These are phyloP conservation scores for Pocota personata DNA, from an alignment of 2,888 invertebrate species.

Conservation along the genomic window DNA sequence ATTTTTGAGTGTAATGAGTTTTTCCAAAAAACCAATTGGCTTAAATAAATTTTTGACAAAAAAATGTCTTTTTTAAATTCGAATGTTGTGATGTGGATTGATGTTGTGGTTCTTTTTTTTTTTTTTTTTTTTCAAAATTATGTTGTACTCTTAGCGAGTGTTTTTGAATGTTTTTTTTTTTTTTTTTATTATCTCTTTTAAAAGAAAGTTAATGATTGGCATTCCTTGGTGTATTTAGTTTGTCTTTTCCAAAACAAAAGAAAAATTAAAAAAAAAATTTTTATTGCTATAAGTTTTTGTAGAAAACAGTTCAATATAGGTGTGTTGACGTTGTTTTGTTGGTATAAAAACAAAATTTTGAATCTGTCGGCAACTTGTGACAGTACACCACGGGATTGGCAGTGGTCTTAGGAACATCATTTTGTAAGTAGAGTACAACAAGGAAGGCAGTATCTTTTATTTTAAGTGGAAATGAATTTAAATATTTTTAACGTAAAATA, in stretches of 20 bases:
- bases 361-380: too few relatives aligned
- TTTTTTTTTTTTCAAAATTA: slow-evolving; percentile 5
- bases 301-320: neutral
- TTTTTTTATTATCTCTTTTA: neutral
- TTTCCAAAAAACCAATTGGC: slow-evolving; percentile 6
- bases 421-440: too few relatives aligned
- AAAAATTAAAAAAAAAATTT: neutral
- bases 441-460: too few relatives aligned
- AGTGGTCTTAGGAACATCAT: too few relatives aligned
- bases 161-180: slow-evolving; percentile 5
- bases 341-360: too few relatives aligned
- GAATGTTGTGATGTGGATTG: slow-evolving; percentile 48
- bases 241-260: neutral
- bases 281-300: neutral
- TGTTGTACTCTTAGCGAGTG: neutral
- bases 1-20: slow-evolving; percentile 38
- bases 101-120: slow-evolving; percentile 38
- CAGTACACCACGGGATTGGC: too few relatives aligned
- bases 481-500: too few relatives aligned
- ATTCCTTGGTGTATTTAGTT: slow-evolving; percentile 11
- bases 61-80: neutral
- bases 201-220: neutral
- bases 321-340: neutral
- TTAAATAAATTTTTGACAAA: slow-evolving; percentile 1
- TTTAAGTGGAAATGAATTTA: too few relatives aligned